Evolutionary conservation across 1,140 invertebrate species (phyloP), one percentile per base, ranked within the genome.

Genomic region (Centruroides sculpturatus): DNA sequence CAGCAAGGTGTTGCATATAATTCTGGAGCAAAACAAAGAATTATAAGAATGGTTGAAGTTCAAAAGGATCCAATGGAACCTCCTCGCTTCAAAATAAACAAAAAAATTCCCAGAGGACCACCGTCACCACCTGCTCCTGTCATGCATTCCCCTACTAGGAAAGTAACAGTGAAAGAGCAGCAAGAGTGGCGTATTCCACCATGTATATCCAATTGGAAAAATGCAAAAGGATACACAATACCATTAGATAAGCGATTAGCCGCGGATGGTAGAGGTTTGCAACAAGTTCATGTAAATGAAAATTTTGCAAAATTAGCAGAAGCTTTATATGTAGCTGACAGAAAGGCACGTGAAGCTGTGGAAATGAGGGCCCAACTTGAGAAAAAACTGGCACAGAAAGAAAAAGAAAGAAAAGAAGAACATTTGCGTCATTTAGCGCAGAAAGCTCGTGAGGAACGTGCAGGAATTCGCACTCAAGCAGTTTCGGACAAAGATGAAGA

Each of bases 181-280:
- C 88, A 96, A 65, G 95, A 99, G 75, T 99, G 97, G 97, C 98
- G 98, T 77, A 98, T 99, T 68, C 97, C 97, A 13, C 97, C 97
- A 0, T 99, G 96, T 71, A 97, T 99, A 65, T 96, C 92, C 11
- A 99, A 99, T 71, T 99, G 96, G 96, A 99, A 99, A 75, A 99
- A 99, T 73, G 89, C 94, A 3, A 80, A 98, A 92, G 90, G 92
- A 70, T 99, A 98, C 76, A 99, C 96, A 0, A 97, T 99, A 70
- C 96, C 96, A 0, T 75, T 99, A 62, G 96, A 99, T 74, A 99
- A 99, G 77, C 83, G 97, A 68, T 76, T 99, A 66, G 97, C 96
- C 3, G 95, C 96, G 11, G 97, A 99, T 77, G 97, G 97, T 0
- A 79, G 97, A 55, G 96, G 96, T 9, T 76, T 99, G 0, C 96